Evolutionary conservation across 1,140 invertebrate genomes (phyloP), one percentile per base, ranked within the genome.

Genomic region (Hermetia illucens): DNA sequence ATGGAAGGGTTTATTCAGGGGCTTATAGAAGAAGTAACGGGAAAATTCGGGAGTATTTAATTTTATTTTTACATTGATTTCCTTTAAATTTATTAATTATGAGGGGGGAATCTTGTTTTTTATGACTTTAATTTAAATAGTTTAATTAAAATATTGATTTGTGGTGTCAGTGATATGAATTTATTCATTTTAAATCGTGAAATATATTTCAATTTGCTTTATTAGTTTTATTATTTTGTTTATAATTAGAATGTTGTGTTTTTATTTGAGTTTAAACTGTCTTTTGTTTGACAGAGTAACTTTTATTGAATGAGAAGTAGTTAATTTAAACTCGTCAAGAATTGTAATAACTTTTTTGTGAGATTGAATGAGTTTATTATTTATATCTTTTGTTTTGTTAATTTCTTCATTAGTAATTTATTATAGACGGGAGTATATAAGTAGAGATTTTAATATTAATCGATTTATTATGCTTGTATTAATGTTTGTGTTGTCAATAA

Each of bases 401-500:
- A 74, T 74, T 72, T 74, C 70, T 49, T 62, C 59, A 33, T 64
- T 68, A 52, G 64, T 74, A 45, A 52, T 73, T 55, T 53, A 59
- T 47, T 74, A 73, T 63, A 71, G 63, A 49, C 51, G 54, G 39
- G 51, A 58, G 33, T 75, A 75, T 66, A 74, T 72, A 63, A 10
- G 1, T 9, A 42, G 25, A 17, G 68, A n/a, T n/a, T n/a, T n/a
- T n/a, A n/a, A n/a, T n/a, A n/a, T n/a, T n/a, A n/a, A n/a, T n/a
- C n/a, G n/a, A n/a, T n/a, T n/a, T n/a, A n/a, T n/a, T n/a, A n/a
- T n/a, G n/a, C n/a, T n/a, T n/a, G n/a, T n/a, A n/a, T 53, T 71
- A 50, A 57, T 75, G 60, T 77, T 78, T 72, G 62, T 77, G 49
- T 48, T 71, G 32, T 75, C 70, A n/a, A 77, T 79, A 66, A 57